Percentiles rank a stretch among this genome's conserved stretches.
Conservation (phyloP, 2,113 vertebrate genomes). For the Microcebus ravelobensis region DNA sequence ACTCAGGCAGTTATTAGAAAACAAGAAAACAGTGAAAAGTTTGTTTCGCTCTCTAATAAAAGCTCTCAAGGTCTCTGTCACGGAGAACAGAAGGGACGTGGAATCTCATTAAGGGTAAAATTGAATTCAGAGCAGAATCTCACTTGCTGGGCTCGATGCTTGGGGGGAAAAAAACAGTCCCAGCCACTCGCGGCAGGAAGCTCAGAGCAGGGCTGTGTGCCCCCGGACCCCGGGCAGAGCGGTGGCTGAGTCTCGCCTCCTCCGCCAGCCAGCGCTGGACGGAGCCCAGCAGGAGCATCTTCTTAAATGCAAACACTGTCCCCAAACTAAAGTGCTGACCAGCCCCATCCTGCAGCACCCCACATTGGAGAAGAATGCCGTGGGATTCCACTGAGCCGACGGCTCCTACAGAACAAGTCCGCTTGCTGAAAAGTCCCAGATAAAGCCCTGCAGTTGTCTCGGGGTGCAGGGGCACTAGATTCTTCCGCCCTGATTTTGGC, state of each 20-base stretch:
- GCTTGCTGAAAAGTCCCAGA: conserved; percentile 72
- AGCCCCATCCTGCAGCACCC: conserved; percentile 36
- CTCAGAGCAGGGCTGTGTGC: background rate
- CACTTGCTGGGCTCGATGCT: conserved; percentile 17
- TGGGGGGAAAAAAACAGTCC: background rate
- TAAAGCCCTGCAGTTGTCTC: conserved; percentile 68
- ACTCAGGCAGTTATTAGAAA: conserved; percentile 63
- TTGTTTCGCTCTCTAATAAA: conserved; percentile 42
- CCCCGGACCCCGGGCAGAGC: background rate
- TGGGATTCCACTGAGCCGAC: conserved; percentile 54
- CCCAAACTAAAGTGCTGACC: conserved; percentile 66
- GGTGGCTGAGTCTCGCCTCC: background rate
- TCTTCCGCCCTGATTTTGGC: conserved; percentile 44
- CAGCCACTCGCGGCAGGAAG: background rate
- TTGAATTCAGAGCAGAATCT: conserved; percentile 52
- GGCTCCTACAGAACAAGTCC: conserved; percentile 32
- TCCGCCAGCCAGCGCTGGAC: conserved; percentile 30
- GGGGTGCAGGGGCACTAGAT: conserved; percentile 9
- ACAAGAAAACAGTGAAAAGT: background rate
- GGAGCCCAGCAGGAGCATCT: background rate
- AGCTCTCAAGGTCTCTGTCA: conserved; percentile 62
- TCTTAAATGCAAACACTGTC: conserved; percentile 73
- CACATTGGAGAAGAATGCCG: background rate
- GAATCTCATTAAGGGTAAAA: conserved; percentile 64
- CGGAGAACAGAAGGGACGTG: conserved; percentile 45